Percentiles rank a stretch among this genome's conserved stretches.
These are phyloP conservation scores for Cheilosia vernalis DNA, from an alignment of 2,888 invertebrate species.

Conservation along the genomic window DNA sequence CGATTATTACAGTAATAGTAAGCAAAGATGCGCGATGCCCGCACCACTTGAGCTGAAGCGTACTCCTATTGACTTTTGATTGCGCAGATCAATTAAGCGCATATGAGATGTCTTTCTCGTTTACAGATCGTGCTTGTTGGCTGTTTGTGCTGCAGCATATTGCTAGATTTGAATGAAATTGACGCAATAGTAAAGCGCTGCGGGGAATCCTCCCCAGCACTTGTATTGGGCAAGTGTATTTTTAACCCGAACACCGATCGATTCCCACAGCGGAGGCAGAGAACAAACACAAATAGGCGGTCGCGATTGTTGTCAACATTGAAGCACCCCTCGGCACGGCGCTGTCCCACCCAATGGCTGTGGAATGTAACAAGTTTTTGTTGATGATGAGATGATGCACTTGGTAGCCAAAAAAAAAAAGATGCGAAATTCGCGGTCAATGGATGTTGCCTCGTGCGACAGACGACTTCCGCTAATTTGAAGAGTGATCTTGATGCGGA, in stretches of 20 bases:
- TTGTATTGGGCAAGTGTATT: conserved; percentile 36
- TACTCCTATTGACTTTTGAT: conserved; percentile 46
- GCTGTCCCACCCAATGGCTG: background rate
- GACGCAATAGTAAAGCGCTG: conserved; percentile 50
- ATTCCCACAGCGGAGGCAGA: background rate
- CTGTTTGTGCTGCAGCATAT: conserved; percentile 9
- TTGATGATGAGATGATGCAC: conserved; percentile 52
- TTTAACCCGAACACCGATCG: conserved; percentile 38
- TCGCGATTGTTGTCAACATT: conserved; percentile 58
- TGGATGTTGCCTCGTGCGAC: conserved; percentile 71
- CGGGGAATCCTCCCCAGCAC: conserved; percentile 39
- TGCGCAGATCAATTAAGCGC: conserved; percentile 28
- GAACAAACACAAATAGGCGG: conserved; percentile 2
- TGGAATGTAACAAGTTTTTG: conserved; percentile 54
- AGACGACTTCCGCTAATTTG: conserved; percentile 64
- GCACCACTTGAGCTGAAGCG: conserved; percentile 52
- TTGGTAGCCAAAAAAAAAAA: conserved; percentile 44
- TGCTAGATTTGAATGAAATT: conserved; percentile 50
- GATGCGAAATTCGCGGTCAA: conserved; percentile 66
- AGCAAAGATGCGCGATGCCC: conserved; percentile 37
- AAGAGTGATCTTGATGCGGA: conserved; percentile 57
- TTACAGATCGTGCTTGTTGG: conserved; percentile 5
- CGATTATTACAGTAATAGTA: conserved; percentile 66
- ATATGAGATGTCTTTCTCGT: conserved; percentile 31
- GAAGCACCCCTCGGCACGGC: conserved; percentile 8